Evolutionary conservation across 2,797 vertebrate species (phyloP), one percentile per base, ranked within the genome.

Genomic region (Gadopsis bispinosus): DNA sequence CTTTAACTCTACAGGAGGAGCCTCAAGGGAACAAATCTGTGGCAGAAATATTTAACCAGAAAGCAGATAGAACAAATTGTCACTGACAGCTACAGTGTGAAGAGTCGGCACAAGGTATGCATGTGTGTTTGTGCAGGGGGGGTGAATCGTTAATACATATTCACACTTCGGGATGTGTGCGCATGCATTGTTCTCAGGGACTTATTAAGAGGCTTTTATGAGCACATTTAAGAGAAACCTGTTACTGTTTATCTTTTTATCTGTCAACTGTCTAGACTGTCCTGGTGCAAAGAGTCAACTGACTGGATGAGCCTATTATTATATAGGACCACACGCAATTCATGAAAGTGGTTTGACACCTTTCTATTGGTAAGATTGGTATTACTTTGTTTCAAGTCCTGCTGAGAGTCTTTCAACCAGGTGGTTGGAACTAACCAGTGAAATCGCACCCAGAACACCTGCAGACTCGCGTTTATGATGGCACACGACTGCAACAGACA

Each of bases 1-100:
- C 19, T 47, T 29, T 6, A 33, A 39, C 17, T 13, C 17, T 55
- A 41, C 13, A 26, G 16, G 31, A 63, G 39, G 13, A 63, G 56
- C 20, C 35, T 33, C 14, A 31, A 29, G 14, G 16, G 8, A 54
- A 50, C 51, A 3, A 58, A 11, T 58, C 0, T 47, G 37, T 13
- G 48, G 39, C 0, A 20, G 16, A 45, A 17, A 64, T 35, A 61
- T 70, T 69, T 4, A 68, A 69, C 10, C 3, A 66, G 37, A 29
- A 55, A 73, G 55, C 35, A 56, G 35, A 60, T 59, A 81, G 55
- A 84, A 55, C 5, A 45, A 53, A 41, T 19, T 41, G 33, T 60
- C 26, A 56, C 48, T 75, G 48, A 69, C 67, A 72, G 58, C 55
- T 43, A 19, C 4, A n/a, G 62, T 69, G 78, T 58, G 13, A 58